phyloP scores from a whole-genome alignment of 2,888 invertebrate species.

The Cephus pulcher region DNA sequence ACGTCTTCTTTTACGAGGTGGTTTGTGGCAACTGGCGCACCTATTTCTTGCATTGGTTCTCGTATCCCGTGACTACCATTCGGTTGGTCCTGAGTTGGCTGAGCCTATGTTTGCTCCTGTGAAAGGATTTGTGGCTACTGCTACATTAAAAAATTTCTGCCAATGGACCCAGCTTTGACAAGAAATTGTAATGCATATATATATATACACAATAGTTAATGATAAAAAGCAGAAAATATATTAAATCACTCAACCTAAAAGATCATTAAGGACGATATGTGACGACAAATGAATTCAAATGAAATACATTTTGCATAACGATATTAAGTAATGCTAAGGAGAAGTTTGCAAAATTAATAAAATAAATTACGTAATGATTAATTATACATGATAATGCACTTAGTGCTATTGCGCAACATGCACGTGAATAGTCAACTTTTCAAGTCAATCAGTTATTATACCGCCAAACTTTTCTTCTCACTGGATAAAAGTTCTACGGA shows the following conservation, averaged over 20 bases:
- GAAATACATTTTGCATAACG: neutral
- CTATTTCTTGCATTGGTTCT: neutral
- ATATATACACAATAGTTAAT: too few species aligned
- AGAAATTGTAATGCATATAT: neutral
- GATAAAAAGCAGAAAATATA: neutral
- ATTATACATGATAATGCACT: neutral
- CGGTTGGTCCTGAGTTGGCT: constrained; percentile 48
- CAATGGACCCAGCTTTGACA: neutral
- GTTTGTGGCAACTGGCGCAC: neutral
- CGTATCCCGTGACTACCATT: constrained; percentile 54
- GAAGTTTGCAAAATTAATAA: neutral
- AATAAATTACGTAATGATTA: neutral
- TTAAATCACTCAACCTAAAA: neutral
- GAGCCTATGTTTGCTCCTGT: constrained; percentile 51
- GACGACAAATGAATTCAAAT: neutral
- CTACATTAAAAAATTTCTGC: constrained; percentile 36
- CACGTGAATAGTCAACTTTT: neutral
- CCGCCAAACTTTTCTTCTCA: neutral
- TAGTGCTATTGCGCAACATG: neutral
- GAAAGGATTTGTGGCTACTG: constrained; percentile 61
- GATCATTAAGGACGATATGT: neutral
- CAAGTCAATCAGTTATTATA: neutral
- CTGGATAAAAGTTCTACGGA: neutral
- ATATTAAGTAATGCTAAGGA: neutral
- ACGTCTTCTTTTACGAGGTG: neutral